Evolutionary conservation across 2,888 invertebrate genomes (phyloP).

Genomic region (Megamerina dolium): DNA sequence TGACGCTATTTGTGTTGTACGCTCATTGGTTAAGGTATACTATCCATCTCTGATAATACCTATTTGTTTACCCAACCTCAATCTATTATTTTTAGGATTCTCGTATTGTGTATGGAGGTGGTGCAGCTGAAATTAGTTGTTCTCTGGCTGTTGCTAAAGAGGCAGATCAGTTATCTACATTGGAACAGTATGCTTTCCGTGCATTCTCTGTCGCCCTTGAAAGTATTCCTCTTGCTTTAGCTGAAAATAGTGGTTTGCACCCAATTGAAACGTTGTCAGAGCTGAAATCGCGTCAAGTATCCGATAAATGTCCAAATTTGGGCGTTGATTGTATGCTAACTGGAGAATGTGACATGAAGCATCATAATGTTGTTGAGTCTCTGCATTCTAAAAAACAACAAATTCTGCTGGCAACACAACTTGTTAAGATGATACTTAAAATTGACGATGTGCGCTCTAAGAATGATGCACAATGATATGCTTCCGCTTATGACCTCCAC

Average conservation of each 20-base stretch:
- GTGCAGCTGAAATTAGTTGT: conserved; percentile 93
- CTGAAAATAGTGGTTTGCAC: conserved; percentile 92
- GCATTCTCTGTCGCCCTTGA: conserved; percentile 95
- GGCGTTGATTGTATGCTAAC: conserved; percentile 93
- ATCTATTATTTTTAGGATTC: conserved; percentile 55
- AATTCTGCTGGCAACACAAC: conserved; percentile 90
- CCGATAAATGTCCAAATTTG: conserved; percentile 75
- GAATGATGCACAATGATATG: conserved; percentile 42
- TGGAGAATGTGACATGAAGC: conserved; percentile 84
- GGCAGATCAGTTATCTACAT: conserved; percentile 79
- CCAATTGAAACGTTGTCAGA: conserved; percentile 90
- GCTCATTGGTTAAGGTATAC: conserved; percentile 66
- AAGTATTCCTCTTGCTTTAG: conserved; percentile 86
- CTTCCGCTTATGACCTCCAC: too few relatives aligned
- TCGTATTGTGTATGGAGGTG: conserved; percentile 94
- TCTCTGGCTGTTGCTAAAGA: conserved; percentile 83
- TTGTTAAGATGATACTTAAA: conserved; percentile 99
- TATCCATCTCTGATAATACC: too few relatives aligned
- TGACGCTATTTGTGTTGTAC: conserved; percentile 80
- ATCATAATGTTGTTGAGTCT: conserved; percentile 93
- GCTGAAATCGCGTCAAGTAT: conserved; percentile 81
- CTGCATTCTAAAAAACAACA: conserved; percentile 96
- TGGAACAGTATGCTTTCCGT: conserved; percentile 96
- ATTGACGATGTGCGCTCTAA: conserved; percentile 89
- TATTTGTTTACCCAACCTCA: too few relatives aligned